Conservation (phyloP, 2,113 vertebrate genomes). For the Trogon melanurus region DNA sequence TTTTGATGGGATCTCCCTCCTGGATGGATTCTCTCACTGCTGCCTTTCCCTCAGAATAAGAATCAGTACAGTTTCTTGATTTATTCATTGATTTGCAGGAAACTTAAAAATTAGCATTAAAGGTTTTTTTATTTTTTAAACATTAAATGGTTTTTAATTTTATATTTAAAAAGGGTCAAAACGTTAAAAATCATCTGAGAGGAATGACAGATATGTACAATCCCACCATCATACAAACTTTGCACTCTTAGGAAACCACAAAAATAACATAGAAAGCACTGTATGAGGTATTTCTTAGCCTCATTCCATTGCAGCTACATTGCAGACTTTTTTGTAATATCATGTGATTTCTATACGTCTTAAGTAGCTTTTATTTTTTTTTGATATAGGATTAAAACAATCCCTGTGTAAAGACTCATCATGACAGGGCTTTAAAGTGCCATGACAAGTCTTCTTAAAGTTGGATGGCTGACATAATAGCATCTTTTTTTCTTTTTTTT, state of each 20-base stretch:
- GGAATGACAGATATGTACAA: not conserved
- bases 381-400: conserved; percentile 2
- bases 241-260: not conserved
- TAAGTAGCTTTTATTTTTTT: not conserved
- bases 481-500: not conserved
- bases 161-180: not conserved
- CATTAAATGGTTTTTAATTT: not conserved
- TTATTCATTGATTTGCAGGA: not conserved
- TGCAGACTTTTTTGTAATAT: not conserved
- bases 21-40: not conserved
- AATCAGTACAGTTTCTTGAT: not conserved
- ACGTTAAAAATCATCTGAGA: not conserved
- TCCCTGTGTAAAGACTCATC: conserved; percentile 12
- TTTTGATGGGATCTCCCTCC: not conserved
- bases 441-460: not conserved
- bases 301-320: not conserved
- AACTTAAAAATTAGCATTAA: not conserved
- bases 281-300: not conserved
- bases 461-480: not conserved
- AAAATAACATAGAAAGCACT: not conserved
- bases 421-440: not conserved
- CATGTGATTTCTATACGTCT: not conserved
- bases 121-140: no score
- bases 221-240: not conserved
- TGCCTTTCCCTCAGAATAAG: not conserved